Base-by-base conservation (phyloP, 1,140 invertebrate genomes). In the Magallana ariakensis region DNA sequence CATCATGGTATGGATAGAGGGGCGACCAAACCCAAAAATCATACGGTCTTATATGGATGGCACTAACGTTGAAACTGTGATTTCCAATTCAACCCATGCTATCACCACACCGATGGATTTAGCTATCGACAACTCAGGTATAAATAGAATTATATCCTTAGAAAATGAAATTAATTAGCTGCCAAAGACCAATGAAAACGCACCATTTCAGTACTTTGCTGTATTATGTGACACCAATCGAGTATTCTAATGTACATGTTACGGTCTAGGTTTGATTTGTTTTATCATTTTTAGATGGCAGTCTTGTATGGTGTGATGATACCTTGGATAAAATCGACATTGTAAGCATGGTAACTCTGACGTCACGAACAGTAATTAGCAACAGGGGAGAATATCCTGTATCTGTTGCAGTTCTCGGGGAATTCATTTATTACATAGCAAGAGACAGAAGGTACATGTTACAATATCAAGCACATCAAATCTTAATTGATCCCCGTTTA, bases 221-320 rank as follows among this genome's bases (percentile, higher is more conserved):
- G 33, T 46, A 46, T 46, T 46, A 46, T 46, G 33, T 46, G 5
- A 4, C 33, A 4, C n/a, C n/a, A n/a, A n/a, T n/a, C n/a, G n/a
- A n/a, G n/a, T n/a, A n/a, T n/a, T n/a, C n/a, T n/a, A n/a, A n/a
- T n/a, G n/a, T n/a, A n/a, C n/a, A n/a, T n/a, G n/a, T n/a, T n/a
- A 46, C 33, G 33, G 5, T 46, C 5, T 46, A 5, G 33, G 33
- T 46, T 46, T 46, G 33, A 46, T 2, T 46, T 46, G 16, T 22
- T 84, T n/a, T n/a, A n/a, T 19, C 55, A 16, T 13, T 16, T 84
- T 6, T 19, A 86, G 85, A 86, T 54, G 58, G 81, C 13, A 58
- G 85, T n/a, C 26, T 86, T 53, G 81, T 86, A 19, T 86, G 75
- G 85, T 62, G 75, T 82, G 85, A 86, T 33, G 57, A n/a, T 62